Percentiles rank a stretch among this genome's conserved stretches.
Evolutionary conservation across 1,140 invertebrate genomes (phyloP).

Genomic region (Drosophila carrolli): DNA sequence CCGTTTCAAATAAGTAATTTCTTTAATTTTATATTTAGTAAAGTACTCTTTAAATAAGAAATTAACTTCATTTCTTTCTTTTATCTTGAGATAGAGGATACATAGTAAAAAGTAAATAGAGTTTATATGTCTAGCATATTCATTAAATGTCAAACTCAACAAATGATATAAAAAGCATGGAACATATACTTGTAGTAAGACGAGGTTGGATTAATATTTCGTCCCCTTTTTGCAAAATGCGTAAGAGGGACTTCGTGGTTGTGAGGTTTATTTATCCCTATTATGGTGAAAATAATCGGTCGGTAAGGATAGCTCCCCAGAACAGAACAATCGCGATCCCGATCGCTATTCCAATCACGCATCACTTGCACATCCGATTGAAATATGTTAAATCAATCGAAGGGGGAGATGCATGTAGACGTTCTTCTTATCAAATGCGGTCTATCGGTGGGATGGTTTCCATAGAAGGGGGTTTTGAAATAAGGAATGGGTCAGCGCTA

Average conservation of each 20-base stretch:
- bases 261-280: conserved; percentile 10
- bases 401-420: not conserved
- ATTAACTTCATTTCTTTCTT: too few relatives aligned
- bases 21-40: too few relatives aligned
- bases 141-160: too few relatives aligned
- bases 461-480: not conserved
- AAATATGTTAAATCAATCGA: conserved; percentile 53
- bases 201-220: not conserved
- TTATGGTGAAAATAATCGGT: not conserved
- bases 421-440: conserved; percentile 33
- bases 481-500: conserved; percentile 39
- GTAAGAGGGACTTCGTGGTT: not conserved
- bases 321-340: not conserved
- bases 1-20: too few relatives aligned
- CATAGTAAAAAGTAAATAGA: too few relatives aligned
- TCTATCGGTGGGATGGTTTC: conserved; percentile 25
- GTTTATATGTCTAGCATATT: too few relatives aligned
- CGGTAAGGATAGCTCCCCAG: conserved; percentile 1
- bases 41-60: too few relatives aligned
- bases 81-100: too few relatives aligned
- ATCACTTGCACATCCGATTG: conserved; percentile 33
- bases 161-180: too few relatives aligned
- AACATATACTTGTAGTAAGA: not conserved
- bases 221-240: too few relatives aligned
- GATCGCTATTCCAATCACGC: conserved; percentile 24